Evolutionary conservation across 2,113 vertebrate species (phyloP), one percentile per base, ranked within the genome.

Genomic region (Odontophorus gujanensis): DNA sequence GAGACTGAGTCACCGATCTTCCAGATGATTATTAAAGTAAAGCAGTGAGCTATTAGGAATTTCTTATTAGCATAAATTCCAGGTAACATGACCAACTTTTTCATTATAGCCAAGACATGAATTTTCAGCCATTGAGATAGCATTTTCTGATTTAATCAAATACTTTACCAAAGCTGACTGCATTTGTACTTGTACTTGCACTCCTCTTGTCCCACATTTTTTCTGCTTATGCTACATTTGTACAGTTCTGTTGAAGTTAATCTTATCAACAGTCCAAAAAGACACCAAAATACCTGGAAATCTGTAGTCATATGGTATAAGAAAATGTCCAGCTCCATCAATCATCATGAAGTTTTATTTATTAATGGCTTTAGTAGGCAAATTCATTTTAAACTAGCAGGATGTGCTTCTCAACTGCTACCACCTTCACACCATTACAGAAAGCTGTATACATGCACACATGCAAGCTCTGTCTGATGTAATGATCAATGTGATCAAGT

Each of bases 341-440:
- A 65, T 81, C 87, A 86, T 50, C 38, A 40, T 2, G 16, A 73
- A 94, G 81, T 30, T 97, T 87, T 96, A 75, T 88, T 97, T 95
- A 82, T 38, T 5, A 34, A 17, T 1, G 2, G 43, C 76, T 96
- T 93, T 96, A 94, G 96, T 65, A 88, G 82, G 90, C 72, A 76
- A 79, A 91, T 78, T 75, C 93, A 71, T 58, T 16, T 77, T 86
- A 92, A 77, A 26, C 45, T 13, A 90, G 81, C 61, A 96, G 85
- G 96, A 94, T 95, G 94, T 96, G 96, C 21, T 90, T 11, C 42
- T 87, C 87, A 83, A 85, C 58, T 79, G 75, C 15, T 63, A 10
- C 43, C 82, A 89, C 83, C 89, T 87, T 19, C 68, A 11, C n/a
- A 58, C n/a, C 59, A 58, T 48, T 85, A 91, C 6, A 40, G 90